Evolutionary conservation across 2,113 vertebrate genomes (phyloP).

Genomic region (Pedionomus torquatus): DNA sequence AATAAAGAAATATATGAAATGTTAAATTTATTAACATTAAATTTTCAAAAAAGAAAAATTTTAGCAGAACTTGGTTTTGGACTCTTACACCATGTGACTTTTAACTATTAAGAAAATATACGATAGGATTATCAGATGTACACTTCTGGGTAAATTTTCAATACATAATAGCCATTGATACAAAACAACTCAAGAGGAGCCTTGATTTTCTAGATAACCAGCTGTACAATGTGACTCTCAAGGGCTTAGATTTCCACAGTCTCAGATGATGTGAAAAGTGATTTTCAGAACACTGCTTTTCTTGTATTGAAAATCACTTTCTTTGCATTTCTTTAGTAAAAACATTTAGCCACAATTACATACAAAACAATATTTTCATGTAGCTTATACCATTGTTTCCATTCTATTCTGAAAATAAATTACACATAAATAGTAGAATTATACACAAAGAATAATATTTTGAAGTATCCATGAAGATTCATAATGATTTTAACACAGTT

Average conservation of each 20-base stretch:
- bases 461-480: not conserved
- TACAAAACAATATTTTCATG: not conserved
- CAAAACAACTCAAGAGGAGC: not conserved
- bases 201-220: not conserved
- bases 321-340: not conserved
- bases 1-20: not conserved
- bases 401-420: not conserved
- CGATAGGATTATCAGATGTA: not conserved
- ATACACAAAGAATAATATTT: not conserved
- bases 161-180: not conserved
- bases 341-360: not conserved
- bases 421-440: not conserved
- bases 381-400: not conserved
- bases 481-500: not conserved
- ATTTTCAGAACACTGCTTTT: not conserved
- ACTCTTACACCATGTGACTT: not conserved
- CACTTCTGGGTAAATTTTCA: not conserved
- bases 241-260: not conserved
- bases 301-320: not conserved
- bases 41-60: not conserved
- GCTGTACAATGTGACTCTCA: not conserved
- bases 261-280: not conserved
- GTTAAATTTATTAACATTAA: not conserved
- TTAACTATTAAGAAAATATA: not conserved
- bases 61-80: not conserved